Evolutionary conservation across 2,888 invertebrate genomes (phyloP).

Genomic region (Phalera bucephala): DNA sequence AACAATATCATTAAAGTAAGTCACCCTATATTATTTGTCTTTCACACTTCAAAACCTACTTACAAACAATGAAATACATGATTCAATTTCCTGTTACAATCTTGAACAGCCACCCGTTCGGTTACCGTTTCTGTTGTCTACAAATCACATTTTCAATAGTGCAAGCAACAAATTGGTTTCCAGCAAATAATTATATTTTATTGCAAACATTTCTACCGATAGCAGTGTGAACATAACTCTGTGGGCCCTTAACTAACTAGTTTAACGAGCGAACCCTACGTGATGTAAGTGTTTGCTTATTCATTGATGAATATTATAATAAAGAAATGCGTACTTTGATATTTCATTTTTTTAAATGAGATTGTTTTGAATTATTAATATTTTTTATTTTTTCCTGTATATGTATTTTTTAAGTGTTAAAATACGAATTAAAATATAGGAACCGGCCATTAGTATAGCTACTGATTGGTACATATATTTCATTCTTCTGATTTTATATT

Average conservation of each 20-base stretch:
- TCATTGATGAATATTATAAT: constrained; percentile 29
- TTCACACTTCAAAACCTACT: neutral
- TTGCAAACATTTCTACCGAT: constrained; percentile 59
- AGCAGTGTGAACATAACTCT: constrained; percentile 66
- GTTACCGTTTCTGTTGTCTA: constrained; percentile 33
- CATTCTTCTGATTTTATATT: no score
- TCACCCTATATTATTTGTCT: no score
- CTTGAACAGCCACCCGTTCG: constrained; percentile 12
- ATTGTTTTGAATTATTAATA: no score
- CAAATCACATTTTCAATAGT: constrained; percentile 66
- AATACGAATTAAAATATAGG: no score
- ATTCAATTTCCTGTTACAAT: constrained; percentile 7
- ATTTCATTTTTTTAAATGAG: no score
- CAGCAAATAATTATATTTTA: constrained; percentile 78
- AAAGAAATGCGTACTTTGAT: constrained; percentile 6
- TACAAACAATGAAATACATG: constrained; percentile 3
- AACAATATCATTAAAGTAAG: no score
- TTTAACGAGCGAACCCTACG: constrained; percentile 44
- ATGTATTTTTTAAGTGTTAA: no score
- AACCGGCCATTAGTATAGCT: no score
- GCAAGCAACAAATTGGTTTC: constrained; percentile 70
- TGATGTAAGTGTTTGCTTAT: constrained; percentile 29
- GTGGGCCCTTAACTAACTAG: constrained; percentile 58
- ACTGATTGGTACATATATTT: no score
- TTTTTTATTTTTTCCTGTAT: no score